These are phyloP conservation scores for Gerosis bhagava DNA, from an alignment of 2,888 invertebrate species.

Conservation along the genomic window DNA sequence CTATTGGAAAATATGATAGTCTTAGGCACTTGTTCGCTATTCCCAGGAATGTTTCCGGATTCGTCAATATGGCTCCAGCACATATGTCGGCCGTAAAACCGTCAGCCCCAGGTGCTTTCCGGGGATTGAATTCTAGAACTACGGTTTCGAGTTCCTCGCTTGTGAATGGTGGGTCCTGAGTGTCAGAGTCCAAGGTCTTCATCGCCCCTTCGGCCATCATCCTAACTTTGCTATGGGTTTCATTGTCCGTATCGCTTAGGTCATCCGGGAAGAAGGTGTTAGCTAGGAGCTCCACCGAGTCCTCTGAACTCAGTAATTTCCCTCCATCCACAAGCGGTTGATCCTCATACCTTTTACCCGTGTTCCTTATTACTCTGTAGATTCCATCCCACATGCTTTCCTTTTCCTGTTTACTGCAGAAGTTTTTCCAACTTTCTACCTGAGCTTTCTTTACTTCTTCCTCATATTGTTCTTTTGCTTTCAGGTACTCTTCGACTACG, in stretches of 20 bases:
- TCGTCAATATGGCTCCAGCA: not conserved
- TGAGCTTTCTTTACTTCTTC: constrained; percentile 15
- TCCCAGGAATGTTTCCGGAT: not conserved
- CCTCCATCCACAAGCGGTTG: constrained; percentile 6
- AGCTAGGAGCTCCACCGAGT: constrained; percentile 18
- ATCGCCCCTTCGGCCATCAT: not conserved
- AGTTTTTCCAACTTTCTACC: constrained; percentile 23
- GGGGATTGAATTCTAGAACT: constrained; percentile 13
- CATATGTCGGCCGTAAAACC: constrained; percentile 28
- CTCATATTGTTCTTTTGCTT: constrained; percentile 6
- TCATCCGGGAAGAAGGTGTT: constrained; percentile 14
- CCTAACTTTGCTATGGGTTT: not conserved
- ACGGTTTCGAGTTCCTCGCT: constrained; percentile 5
- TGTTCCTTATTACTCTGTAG: constrained; percentile 24
- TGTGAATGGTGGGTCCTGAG: constrained; percentile 22
- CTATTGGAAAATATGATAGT: not conserved
- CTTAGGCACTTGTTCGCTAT: not conserved
- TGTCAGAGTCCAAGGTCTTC: not conserved
- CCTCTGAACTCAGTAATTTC: not conserved
- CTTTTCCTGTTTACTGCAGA: constrained; percentile 23
- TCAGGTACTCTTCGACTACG: constrained; percentile 3
- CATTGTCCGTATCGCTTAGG: not conserved
- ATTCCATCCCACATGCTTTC: constrained; percentile 26
- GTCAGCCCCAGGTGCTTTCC: constrained; percentile 29
- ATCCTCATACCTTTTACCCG: constrained; percentile 13